Evolutionary conservation across 2,797 vertebrate genomes (phyloP).

Genomic region (Cetoscarus ocellatus): DNA sequence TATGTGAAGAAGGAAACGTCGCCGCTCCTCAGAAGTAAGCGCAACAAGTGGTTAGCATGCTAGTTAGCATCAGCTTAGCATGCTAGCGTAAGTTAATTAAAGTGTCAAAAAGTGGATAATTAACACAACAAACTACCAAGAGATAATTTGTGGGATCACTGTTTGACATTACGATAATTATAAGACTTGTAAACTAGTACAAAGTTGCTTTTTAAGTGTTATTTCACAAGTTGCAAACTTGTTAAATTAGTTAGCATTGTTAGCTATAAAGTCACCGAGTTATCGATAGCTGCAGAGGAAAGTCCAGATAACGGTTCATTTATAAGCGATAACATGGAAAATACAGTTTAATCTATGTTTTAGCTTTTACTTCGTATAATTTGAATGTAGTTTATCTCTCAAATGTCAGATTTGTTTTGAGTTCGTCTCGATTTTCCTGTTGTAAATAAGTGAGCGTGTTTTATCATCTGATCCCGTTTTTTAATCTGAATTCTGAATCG

Average conservation of each 20-base stretch:
- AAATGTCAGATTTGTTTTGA: no score
- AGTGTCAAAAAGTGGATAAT: background rate
- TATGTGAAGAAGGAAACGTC: slow-evolving; percentile 99
- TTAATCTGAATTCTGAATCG: no score
- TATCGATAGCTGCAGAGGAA: slow-evolving; percentile 11
- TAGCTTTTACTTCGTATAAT: no score
- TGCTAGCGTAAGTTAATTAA: slow-evolving; percentile 2
- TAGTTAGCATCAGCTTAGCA: slow-evolving; percentile 50
- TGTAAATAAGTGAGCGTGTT: no score
- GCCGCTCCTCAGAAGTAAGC: slow-evolving; percentile 89
- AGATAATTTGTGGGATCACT: no score
- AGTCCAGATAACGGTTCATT: background rate
- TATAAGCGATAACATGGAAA: accelerated
- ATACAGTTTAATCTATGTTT: accelerated
- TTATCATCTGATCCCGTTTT: no score
- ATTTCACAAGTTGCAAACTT: slow-evolving; percentile 18
- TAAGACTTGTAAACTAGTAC: accelerated
- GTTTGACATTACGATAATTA: accelerated
- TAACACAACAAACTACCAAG: accelerated
- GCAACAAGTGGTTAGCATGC: slow-evolving; percentile 53
- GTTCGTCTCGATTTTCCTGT: no score
- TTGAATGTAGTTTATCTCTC: no score
- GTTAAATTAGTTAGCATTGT: slow-evolving; percentile 18
- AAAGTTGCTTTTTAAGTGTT: background rate
- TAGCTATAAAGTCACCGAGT: slow-evolving; percentile 27